Percentiles rank a stretch among this genome's conserved stretches.
phyloP scores from a whole-genome alignment of 2,797 vertebrate genomes.

The Syndactyla subalaris region DNA sequence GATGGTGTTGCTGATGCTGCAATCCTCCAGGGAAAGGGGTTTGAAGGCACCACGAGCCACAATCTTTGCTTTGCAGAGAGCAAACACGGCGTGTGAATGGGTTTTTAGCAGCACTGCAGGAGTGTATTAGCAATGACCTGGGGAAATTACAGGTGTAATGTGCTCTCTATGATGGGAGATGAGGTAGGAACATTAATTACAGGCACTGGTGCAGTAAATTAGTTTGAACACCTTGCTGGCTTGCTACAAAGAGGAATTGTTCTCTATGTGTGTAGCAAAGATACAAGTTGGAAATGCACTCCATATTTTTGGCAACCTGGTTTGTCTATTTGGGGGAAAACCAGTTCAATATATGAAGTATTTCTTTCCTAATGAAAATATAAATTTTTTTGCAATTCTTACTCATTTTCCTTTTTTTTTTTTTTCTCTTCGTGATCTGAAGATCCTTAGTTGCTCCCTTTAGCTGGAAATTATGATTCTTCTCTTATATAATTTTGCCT shows the following conservation, averaged over 20 bases:
- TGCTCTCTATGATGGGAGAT: slow-evolving; percentile 27
- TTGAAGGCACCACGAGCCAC: neutral
- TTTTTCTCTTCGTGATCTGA: neutral
- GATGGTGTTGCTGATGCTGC: neutral
- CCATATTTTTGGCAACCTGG: neutral
- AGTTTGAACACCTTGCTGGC: slow-evolving; percentile 58
- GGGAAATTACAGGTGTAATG: slow-evolving; percentile 59
- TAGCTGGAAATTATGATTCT: neutral
- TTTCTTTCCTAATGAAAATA: neutral
- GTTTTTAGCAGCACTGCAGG: slow-evolving; percentile 12
- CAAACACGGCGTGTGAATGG: neutral
- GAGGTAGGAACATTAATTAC: slow-evolving; percentile 63
- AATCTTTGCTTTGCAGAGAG: neutral
- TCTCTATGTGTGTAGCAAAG: slow-evolving; percentile 1
- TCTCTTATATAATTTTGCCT: neutral
- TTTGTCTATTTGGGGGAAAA: neutral
- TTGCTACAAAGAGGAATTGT: slow-evolving; percentile 56
- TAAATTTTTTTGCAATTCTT: neutral
- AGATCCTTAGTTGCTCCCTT: neutral
- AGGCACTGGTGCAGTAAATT: slow-evolving; percentile 62
- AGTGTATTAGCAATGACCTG: slow-evolving; percentile 13
- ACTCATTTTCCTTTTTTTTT: neutral
- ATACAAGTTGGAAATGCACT: neutral
- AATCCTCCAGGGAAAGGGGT: neutral
- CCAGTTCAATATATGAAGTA: neutral